Conservation (phyloP, 2,113 vertebrate species). For the Nesogale talazaci region DNA sequence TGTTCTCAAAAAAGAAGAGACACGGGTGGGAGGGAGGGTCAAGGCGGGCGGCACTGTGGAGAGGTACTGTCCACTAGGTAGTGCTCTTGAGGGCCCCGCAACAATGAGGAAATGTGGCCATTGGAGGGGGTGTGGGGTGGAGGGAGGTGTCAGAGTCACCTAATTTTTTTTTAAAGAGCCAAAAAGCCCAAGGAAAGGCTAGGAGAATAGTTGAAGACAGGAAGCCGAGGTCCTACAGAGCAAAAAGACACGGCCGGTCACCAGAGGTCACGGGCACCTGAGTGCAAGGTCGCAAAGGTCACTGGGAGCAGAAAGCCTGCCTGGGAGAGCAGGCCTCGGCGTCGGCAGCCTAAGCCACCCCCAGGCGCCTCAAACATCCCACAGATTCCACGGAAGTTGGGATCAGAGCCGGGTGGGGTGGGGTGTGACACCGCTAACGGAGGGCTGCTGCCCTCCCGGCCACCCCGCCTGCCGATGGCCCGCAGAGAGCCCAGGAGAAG, state of each 20-base stretch:
- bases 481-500: not conserved
- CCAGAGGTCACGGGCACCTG: not conserved
- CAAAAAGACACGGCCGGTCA: not conserved
- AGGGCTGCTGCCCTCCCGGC: not conserved
- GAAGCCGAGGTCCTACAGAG: not conserved
- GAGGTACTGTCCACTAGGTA: not conserved
- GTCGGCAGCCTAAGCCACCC: too few relatives aligned
- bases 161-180: constrained; percentile 18
- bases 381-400: not conserved
- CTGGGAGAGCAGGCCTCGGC: not conserved
- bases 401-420: too few relatives aligned
- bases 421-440: accelerated
- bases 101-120: not conserved
- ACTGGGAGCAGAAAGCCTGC: accelerated
- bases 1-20: not conserved
- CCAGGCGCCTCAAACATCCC: not conserved
- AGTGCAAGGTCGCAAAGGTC: not conserved
- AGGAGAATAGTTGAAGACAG: constrained; percentile 45
- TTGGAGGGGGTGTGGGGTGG: not conserved
- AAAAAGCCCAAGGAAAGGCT: not conserved
- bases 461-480: not conserved
- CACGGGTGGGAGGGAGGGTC: not conserved
- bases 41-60: accelerated
- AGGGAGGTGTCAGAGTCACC: too few relatives aligned
- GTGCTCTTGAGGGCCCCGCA: not conserved